phyloP scores from a whole-genome alignment of 1,140 invertebrate genomes.

The Drosophila kanapiae region DNA sequence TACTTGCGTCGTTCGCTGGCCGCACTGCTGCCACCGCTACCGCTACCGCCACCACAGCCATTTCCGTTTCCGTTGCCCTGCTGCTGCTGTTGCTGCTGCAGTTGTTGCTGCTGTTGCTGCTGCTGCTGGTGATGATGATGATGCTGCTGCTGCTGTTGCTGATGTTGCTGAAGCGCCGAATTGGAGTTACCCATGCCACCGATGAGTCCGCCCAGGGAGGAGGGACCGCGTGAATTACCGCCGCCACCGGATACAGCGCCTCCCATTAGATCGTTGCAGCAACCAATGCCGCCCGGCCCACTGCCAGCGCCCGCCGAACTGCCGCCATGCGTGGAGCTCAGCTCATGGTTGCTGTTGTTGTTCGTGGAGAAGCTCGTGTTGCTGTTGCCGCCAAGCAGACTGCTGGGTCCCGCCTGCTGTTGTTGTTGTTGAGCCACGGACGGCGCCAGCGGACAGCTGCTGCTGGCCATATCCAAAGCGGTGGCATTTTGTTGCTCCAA shows the following conservation, averaged over 20 bases:
- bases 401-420: constrained; percentile 40
- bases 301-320: constrained; percentile 22
- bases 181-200: background rate
- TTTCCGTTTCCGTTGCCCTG: constrained; percentile 16
- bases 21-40: constrained; percentile 54
- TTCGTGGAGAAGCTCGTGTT: constrained; percentile 74
- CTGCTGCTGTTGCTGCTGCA: constrained; percentile 39
- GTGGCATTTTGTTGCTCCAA: constrained; percentile 59
- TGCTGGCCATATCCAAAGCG: constrained; percentile 61
- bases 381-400: constrained; percentile 64
- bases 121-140: constrained; percentile 44
- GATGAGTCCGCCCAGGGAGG: background rate
- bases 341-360: constrained; percentile 70
- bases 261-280: constrained; percentile 33
- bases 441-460: background rate
- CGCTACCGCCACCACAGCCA: constrained; percentile 37
- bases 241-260: constrained; percentile 5
- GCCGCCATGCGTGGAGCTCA: constrained; percentile 44
- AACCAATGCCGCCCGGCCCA: constrained; percentile 18
- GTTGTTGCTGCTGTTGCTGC: constrained; percentile 30
- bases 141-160: constrained; percentile 36
- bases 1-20: constrained; percentile 79
- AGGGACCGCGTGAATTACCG: constrained; percentile 11
- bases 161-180: constrained; percentile 22
- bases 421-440: constrained; percentile 1